Base-by-base conservation (phyloP, 2,113 vertebrate species). In the Onychorhynchus coronatus region DNA sequence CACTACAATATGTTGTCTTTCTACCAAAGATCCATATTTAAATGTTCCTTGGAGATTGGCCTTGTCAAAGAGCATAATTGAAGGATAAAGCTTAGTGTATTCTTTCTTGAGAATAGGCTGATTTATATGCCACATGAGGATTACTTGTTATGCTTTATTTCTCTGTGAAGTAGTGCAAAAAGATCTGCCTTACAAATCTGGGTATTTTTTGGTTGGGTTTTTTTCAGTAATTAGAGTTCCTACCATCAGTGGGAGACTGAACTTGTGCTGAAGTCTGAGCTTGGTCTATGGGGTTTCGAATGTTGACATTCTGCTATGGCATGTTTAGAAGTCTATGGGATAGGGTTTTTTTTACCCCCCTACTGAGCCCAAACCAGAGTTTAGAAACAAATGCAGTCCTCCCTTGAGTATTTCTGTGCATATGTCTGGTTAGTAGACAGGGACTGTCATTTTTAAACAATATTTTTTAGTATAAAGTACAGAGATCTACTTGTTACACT, bases 291-390 rank as follows among this genome's bases (percentile, higher is more conserved):
- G 39, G 18, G 12, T 33, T 87, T 91, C 3, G 5, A 85, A 52
- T n/a, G 2, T 23, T 73, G 35, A 12, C 67, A 12, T 25, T 86
- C 31, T 74, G 8, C 31, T 76, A 50, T 30, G 28, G 14, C 6
- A 22, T 50, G 31, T 74, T 93, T 83, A 86, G n/a, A 88, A 66
- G 22, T 6, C 9, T 47, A 15, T 31, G 23, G 11, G 4, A 16
- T 39, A 59, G 56, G 5, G 13, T 6, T 30, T 20, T 24, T 31
- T 7, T 2, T n/a, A n/a, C 0, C 13, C 12, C 8, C 23, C 12
- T 4, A 12, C 28, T 70, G n/a, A 76, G 3, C 14, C 20, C 18
- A 73, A 70, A 62, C 6, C 5, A 46, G 61, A 47, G 7, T 68
- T 86, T 22, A 76, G 68, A 58, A 88, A 49, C 4, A 72, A 89